These are phyloP conservation scores for Pteropus rufus DNA, from an alignment of 2,797 vertebrate species.

Conservation along the genomic window DNA sequence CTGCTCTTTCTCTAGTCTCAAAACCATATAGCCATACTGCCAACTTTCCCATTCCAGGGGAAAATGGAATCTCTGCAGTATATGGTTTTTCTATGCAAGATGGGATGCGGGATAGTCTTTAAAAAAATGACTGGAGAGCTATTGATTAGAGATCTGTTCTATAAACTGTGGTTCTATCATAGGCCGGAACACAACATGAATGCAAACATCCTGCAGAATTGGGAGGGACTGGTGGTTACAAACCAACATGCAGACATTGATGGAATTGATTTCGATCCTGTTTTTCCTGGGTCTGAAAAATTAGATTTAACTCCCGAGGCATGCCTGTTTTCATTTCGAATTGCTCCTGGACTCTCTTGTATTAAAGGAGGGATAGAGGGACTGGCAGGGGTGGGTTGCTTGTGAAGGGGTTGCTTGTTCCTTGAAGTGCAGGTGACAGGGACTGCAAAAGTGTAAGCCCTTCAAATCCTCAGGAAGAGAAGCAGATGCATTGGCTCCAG, in stretches of 20 bases:
- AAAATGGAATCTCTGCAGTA: neutral
- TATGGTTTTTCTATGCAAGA: neutral
- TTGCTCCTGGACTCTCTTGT: neutral
- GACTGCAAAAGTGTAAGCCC: neutral
- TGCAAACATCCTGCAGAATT: neutral
- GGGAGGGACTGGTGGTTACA: neutral
- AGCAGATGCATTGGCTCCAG: accelerated
- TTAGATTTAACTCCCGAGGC: constrained; percentile 4
- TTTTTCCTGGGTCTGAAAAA: constrained; percentile 38
- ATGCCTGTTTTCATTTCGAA: neutral
- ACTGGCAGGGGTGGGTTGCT: neutral
- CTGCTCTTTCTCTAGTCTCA: neutral
- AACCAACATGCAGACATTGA: neutral
- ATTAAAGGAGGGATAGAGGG: neutral
- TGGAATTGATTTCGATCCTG: neutral
- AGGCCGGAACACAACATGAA: neutral
- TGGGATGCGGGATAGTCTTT: neutral
- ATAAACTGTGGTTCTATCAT: neutral
- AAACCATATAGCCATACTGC: neutral
- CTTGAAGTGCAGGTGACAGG: neutral
- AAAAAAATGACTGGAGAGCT: neutral
- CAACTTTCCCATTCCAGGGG: too few relatives aligned
- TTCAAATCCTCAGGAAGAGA: neutral
- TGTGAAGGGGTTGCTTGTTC: neutral
- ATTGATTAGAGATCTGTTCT: neutral